phyloP scores from a whole-genome alignment of 2,797 vertebrate species.

The Brachyrhaphis roseni region DNA sequence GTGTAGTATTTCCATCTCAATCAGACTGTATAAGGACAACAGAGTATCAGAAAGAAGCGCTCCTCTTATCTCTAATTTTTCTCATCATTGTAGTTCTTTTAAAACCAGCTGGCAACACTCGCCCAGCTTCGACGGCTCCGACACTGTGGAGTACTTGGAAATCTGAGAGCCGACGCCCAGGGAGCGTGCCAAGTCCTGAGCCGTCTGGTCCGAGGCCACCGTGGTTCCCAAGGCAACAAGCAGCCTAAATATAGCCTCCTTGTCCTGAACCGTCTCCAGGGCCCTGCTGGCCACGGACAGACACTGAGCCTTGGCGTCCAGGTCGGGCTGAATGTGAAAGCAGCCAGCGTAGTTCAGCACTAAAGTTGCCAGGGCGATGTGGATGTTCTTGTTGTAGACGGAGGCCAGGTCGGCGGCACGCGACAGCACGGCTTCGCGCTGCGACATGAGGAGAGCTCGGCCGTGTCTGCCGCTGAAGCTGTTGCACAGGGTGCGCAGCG shows the following conservation, averaged over 20 bases:
- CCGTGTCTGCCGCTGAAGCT: conserved; percentile 89
- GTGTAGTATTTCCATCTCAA: conserved; percentile 59
- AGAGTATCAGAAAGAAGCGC: conserved; percentile 56
- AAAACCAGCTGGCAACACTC: conserved; percentile 95
- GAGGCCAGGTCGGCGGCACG: conserved; percentile 87
- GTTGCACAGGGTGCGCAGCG: conserved; percentile 95
- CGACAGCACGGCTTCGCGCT: conserved; percentile 89
- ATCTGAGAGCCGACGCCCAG: conserved; percentile 94
- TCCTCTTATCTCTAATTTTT: conserved; percentile 38
- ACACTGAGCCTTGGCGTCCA: conserved; percentile 97
- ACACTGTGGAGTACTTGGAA: conserved; percentile 89
- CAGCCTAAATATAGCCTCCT: conserved; percentile 96
- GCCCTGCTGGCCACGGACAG: conserved; percentile 92
- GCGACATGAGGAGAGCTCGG: conserved; percentile 89
- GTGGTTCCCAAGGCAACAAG: conserved; percentile 96
- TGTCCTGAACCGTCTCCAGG: conserved; percentile 94
- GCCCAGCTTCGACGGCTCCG: conserved; percentile 92
- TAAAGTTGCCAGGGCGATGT: conserved; percentile 93
- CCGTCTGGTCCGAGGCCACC: conserved; percentile 88
- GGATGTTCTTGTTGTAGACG: conserved; percentile 94
- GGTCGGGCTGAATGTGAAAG: conserved; percentile 87
- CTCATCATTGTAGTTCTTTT: conserved; percentile 86
- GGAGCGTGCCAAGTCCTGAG: conserved; percentile 92
- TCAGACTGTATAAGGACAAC: conserved; percentile 67
- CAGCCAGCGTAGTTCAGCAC: conserved; percentile 93